Evolutionary conservation across 2,113 vertebrate genomes (phyloP).

Genomic region (Indicator indicator): DNA sequence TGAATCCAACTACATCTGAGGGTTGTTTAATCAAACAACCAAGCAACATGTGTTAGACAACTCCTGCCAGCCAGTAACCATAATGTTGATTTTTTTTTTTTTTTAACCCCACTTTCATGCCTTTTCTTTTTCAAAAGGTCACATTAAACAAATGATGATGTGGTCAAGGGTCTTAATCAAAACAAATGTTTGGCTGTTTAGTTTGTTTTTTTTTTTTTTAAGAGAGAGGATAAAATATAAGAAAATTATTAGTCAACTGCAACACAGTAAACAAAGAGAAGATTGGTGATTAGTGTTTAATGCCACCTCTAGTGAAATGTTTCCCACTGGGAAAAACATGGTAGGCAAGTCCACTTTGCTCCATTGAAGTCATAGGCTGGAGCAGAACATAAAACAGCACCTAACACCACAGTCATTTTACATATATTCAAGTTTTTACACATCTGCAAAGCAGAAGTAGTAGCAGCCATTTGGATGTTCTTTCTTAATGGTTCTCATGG

Average conservation of each 20-base stretch:
- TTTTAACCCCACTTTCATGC: neutral
- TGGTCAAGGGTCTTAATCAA: constrained; percentile 22
- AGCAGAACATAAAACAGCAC: constrained; percentile 45
- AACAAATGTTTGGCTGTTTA: neutral
- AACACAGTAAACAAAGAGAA: constrained; percentile 19
- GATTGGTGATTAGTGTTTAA: constrained; percentile 41
- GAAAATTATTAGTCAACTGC: constrained; percentile 21
- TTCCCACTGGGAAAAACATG: constrained; percentile 60
- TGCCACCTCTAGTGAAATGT: constrained; percentile 32
- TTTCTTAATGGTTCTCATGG: constrained; percentile 71
- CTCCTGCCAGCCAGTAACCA: neutral
- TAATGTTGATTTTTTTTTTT: constrained; percentile 34
- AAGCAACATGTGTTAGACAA: neutral
- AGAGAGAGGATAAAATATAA: neutral
- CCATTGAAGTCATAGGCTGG: neutral
- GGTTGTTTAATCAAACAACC: neutral
- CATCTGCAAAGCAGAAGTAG: constrained; percentile 76
- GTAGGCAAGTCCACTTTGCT: constrained; percentile 24
- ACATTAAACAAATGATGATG: constrained; percentile 18
- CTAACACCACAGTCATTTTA: constrained; percentile 28
- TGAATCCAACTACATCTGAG: neutral
- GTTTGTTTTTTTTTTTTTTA: neutral
- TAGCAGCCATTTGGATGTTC: constrained; percentile 74
- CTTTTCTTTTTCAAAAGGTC: constrained; percentile 57
- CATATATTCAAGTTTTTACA: constrained; percentile 58